Base-by-base conservation (phyloP, 2,888 invertebrate species). In the Ochropacha duplaris region DNA sequence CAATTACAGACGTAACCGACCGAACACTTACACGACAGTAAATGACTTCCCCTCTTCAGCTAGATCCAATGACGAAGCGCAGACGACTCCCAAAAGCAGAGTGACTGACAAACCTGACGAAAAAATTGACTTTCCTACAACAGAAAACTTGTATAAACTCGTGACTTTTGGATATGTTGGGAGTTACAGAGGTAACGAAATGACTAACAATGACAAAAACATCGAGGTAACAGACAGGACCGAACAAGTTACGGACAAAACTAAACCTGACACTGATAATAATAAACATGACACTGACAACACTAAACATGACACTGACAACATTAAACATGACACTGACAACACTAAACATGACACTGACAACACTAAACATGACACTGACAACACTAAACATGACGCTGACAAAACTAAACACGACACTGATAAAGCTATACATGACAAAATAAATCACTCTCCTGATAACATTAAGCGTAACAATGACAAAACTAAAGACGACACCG, bases 111-210 rank as follows among this genome's bases (percentile, higher is more conserved):
- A 52, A 6, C 65, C 59, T 56, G 67, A 59, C 22, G 39, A 51
- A 54, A 67, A 59, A 57, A 36, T 65, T 55, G 57, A 68, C 36
- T 71, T 72, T 54, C 61, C 76, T 6, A 87, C 91, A 4, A 92
- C 91, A 60, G 87, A 88, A 66, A 88, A 89, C 66, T 69, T 85
- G 50, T 88, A 90, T 65, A 92, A 90, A 82, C 79, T 93, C 56
- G 84, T 92, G 56, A 93, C 93, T 63, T 93, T 93, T 66, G 88
- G 92, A 24, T 93, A 93, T 61, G 87, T 93, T 65, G 93, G 93
- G 9, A 92, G 85, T 57, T 92, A 92, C 65, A 91, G 78, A 82
- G 88, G 89, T 31, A 72, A 73, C 62, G 72, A 69, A 57, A 64
- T 68, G 22, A 69, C 64, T 55, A 69, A 73, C 49, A 28, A 66